Evolutionary conservation across 2,797 vertebrate species (phyloP).

Genomic region (Danio aesculapii): DNA sequence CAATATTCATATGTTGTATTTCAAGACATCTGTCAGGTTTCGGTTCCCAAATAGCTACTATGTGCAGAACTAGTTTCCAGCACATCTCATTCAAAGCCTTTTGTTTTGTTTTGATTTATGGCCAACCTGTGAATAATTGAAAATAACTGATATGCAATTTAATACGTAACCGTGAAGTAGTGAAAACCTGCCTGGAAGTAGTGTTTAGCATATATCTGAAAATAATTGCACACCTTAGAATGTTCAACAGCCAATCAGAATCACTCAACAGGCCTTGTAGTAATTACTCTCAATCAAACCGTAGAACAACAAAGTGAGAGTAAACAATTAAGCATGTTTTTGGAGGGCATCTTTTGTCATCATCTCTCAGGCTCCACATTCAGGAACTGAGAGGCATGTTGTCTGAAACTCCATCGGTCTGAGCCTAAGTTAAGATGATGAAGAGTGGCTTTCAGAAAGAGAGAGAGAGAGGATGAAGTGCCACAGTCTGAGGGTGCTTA

Average conservation of each 20-base stretch:
- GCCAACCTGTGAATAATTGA: too few species aligned
- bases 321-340: constrained; percentile 51
- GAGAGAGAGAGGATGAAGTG: constrained; percentile 18
- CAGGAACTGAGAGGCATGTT: constrained; percentile 15
- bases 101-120: too few species aligned
- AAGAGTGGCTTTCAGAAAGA: constrained; percentile 49
- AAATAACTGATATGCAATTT: too few species aligned
- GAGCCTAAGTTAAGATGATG: constrained; percentile 43
- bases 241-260: not conserved
- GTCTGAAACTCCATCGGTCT: constrained; percentile 28
- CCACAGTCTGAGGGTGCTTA: constrained; percentile 32
- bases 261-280: not conserved
- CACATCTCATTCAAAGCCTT: too few species aligned
- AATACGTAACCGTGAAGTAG: too few species aligned
- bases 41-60: too few species aligned
- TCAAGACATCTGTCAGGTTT: too few species aligned
- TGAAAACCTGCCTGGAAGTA: too few species aligned
- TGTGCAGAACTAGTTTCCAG: too few species aligned
- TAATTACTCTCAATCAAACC: constrained; percentile 38
- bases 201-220: not conserved
- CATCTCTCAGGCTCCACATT: constrained; percentile 36
- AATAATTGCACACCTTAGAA: not conserved
- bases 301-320: constrained; percentile 33
- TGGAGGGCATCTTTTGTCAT: constrained; percentile 50
- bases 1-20: too few species aligned